phyloP scores from a whole-genome alignment of 2,797 vertebrate genomes.

The Chelon auratus region DNA sequence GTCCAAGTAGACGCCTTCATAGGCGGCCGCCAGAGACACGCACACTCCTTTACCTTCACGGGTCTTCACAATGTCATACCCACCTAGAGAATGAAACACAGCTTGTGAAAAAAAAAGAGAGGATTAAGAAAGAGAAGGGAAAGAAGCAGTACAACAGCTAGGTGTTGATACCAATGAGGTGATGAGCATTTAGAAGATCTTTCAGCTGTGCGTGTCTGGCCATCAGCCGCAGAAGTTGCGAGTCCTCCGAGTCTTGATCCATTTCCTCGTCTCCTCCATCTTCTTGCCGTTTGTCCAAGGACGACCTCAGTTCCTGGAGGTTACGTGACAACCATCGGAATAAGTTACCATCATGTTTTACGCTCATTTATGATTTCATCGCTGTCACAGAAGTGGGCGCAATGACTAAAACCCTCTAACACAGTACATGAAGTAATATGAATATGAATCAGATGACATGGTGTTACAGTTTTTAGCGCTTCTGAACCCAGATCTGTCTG shows the following conservation, averaged over 20 bases:
- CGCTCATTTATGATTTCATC: background rate
- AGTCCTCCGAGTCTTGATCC: conserved; percentile 48
- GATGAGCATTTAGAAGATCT: conserved; percentile 83
- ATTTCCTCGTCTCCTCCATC: conserved; percentile 49
- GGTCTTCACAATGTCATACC: conserved; percentile 76
- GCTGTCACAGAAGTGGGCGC: too few relatives aligned
- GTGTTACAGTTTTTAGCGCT: background rate
- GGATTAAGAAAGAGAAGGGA: background rate
- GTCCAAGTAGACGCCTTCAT: conserved; percentile 85
- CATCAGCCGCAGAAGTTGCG: conserved; percentile 71
- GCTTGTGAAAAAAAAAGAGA: background rate
- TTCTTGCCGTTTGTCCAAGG: conserved; percentile 48
- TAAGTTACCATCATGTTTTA: background rate
- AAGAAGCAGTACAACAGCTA: background rate
- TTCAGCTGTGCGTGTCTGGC: conserved; percentile 77
- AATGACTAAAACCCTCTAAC: too few relatives aligned
- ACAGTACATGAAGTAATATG: too few relatives aligned
- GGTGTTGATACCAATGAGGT: conserved; percentile 85
- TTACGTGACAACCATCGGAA: conserved; percentile 25
- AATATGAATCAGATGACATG: too few relatives aligned
- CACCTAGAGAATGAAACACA: conserved; percentile 65
- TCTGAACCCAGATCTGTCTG: background rate
- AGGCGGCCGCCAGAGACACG: conserved; percentile 86
- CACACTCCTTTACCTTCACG: conserved; percentile 78
- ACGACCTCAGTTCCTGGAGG: conserved; percentile 68